Conservation (phyloP, 1,140 invertebrate genomes). For the Pissodes strobi region DNA sequence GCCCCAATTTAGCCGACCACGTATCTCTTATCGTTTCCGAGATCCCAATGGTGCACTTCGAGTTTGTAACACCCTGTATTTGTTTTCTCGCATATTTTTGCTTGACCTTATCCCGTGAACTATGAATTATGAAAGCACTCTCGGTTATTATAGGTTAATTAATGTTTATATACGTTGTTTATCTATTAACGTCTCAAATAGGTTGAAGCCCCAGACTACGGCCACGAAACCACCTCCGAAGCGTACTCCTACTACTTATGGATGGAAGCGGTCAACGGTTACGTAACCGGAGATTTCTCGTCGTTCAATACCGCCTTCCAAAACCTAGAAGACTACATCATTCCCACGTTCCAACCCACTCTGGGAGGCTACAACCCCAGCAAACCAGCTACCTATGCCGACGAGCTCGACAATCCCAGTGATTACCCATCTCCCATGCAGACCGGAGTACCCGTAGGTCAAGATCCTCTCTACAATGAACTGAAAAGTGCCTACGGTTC, state of each 20-base stretch:
- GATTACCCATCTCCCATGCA: conserved; percentile 30
- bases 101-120: too few species aligned
- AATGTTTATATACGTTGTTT: too few species aligned
- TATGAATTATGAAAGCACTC: too few species aligned
- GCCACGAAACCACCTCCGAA: conserved; percentile 41
- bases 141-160: too few species aligned
- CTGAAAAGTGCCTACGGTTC: conserved; percentile 20
- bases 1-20: too few species aligned
- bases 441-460: conserved; percentile 27
- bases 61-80: too few species aligned
- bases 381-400: conserved; percentile 22
- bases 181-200: too few species aligned
- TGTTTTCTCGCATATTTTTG: too few species aligned
- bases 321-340: conserved; percentile 27
- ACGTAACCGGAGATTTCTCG: conserved; percentile 31
- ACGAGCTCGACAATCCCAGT: conserved; percentile 27
- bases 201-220: conserved; percentile 36
- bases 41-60: too few species aligned
- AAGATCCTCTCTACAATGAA: conserved; percentile 31
- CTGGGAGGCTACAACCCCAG: conserved; percentile 26
- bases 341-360: conserved; percentile 27
- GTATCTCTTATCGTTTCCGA: too few species aligned
- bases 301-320: conserved; percentile 24
- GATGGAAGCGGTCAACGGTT: conserved; percentile 34
- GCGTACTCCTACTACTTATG: conserved; percentile 31